Percentiles rank a stretch among this genome's conserved stretches.
phyloP scores from a whole-genome alignment of 2,113 vertebrate genomes.

The Motacilla alba region DNA sequence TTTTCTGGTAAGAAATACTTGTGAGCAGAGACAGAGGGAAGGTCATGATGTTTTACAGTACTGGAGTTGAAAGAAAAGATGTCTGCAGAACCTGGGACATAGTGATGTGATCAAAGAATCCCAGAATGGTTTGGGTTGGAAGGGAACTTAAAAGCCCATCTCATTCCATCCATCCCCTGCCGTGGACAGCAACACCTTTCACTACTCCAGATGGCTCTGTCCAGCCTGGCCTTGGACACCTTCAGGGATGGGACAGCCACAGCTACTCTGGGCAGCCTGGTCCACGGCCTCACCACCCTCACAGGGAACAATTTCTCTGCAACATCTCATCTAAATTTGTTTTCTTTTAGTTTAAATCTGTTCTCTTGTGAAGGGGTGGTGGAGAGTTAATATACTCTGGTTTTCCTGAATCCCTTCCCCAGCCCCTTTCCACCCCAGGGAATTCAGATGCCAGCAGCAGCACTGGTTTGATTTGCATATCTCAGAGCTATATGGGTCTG shows the following conservation, averaged over 20 bases:
- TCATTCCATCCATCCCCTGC: fast-evolving
- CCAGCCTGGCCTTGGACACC: neutral
- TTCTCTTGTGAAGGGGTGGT: neutral
- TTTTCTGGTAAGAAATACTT: conserved; percentile 83
- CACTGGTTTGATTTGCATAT: neutral
- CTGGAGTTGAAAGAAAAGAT: neutral
- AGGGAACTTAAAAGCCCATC: neutral
- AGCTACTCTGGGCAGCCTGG: neutral
- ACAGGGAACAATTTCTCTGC: neutral
- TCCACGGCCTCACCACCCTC: neutral
- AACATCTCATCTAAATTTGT: neutral
- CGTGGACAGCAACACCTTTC: neutral
- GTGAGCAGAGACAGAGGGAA: neutral
- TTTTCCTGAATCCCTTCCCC: neutral
- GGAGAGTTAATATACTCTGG: neutral
- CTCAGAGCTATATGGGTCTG: neutral
- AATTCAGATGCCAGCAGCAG: neutral
- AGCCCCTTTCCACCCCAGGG: neutral
- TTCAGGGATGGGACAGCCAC: neutral
- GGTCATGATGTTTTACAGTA: neutral
- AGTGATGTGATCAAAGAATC: neutral
- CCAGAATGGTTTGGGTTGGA: neutral
- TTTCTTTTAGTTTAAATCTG: neutral
- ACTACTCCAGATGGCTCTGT: neutral
- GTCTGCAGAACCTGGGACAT: neutral